A percentile compares a stretch with the other conserved stretches of the same genome.
Evolutionary conservation across 2,113 vertebrate genomes (phyloP).

Genomic region (Gambusia affinis): DNA sequence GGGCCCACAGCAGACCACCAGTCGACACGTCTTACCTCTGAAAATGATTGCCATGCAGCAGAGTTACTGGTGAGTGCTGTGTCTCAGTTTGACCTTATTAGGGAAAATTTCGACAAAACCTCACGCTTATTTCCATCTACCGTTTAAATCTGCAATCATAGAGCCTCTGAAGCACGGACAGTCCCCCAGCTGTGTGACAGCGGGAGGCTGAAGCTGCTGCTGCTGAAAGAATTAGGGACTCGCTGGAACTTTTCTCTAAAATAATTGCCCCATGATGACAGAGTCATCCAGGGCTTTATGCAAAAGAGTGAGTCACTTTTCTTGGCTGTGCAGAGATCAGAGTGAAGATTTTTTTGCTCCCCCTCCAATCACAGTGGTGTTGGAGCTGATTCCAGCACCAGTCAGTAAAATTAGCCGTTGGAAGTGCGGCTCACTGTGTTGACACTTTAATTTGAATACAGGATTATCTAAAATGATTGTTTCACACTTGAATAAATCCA

Average conservation of each 20-base stretch:
- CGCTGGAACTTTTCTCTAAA: slow-evolving; percentile 39
- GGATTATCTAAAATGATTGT: not conserved
- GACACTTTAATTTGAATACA: not conserved
- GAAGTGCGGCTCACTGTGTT: not conserved
- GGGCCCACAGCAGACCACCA: slow-evolving; percentile 17
- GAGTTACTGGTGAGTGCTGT: slow-evolving; percentile 38
- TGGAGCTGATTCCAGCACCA: slow-evolving; percentile 24
- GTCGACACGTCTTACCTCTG: slow-evolving; percentile 25
- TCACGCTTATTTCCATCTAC: not conserved
- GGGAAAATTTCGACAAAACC: slow-evolving; percentile 46
- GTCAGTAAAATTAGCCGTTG: slow-evolving; percentile 28
- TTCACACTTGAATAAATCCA: not conserved
- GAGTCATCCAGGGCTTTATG: slow-evolving; percentile 54
- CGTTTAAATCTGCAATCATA: slow-evolving; percentile 50
- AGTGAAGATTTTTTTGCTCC: slow-evolving; percentile 13
- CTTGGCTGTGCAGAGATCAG: slow-evolving; percentile 33
- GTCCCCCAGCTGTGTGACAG: slow-evolving; percentile 51
- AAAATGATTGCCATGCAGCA: slow-evolving; percentile 32
- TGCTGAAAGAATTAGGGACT: slow-evolving; percentile 32
- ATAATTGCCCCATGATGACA: slow-evolving; percentile 62
- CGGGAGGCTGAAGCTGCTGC: slow-evolving; percentile 29
- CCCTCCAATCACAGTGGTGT: slow-evolving; percentile 35
- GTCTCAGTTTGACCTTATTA: slow-evolving; percentile 52
- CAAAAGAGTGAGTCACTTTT: slow-evolving; percentile 56
- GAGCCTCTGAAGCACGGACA: slow-evolving; percentile 19